Base-by-base conservation (phyloP, 1,140 invertebrate genomes). In the Zaprionus ornatus region DNA sequence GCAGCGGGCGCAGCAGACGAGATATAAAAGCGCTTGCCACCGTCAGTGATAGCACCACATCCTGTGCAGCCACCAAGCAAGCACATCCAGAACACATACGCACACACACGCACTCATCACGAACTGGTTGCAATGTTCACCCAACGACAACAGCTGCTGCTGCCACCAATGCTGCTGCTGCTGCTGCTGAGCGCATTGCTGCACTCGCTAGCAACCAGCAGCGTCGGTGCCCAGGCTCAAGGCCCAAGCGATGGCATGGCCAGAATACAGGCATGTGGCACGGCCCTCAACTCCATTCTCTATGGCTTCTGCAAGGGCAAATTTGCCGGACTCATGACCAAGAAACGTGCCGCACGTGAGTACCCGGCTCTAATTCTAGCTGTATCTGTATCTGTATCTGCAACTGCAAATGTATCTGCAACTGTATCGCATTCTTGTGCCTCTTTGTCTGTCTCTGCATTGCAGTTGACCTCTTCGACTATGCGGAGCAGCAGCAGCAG, bases 401-500 rank as follows among this genome's bases (percentile, higher is more conserved):
- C 23, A 21, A 64, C 63, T 32, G 45, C 23, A 13, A n/a, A 35
- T 1, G 27, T 35, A 35, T 15, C 17, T 60, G 42, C 45, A 50
- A 54, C 29, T 59, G 57, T 48, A 50, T 21, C 6, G 21, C n/a
- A 70, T 55, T 62, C 3, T 15, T 40, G 52, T 57, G 65, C 55
- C 61, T 37, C n/a, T 50, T 50, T 40, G 12, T 35, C 2, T 12
- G 32, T 59, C 48, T 62, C 59, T 42, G 42, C 55, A 62, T 77
- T 59, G 40, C 79, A 85, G 82, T 76, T 67, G 64, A 80, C 32
- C 45, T 86, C 25, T 79, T 86, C 21, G 82, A 86, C 73, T 85
- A 86, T 50, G 82, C 72, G 70, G 79, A 84, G 9, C 63, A 71
- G 13, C 45, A 64, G 42, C 57, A 71, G 35, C 42, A 45, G 15